Percentiles rank a stretch among this genome's conserved stretches.
Evolutionary conservation across 37 sponge, comb jelly and placozoan species (phyloP).

Genomic region (Corticium candelabrum): DNA sequence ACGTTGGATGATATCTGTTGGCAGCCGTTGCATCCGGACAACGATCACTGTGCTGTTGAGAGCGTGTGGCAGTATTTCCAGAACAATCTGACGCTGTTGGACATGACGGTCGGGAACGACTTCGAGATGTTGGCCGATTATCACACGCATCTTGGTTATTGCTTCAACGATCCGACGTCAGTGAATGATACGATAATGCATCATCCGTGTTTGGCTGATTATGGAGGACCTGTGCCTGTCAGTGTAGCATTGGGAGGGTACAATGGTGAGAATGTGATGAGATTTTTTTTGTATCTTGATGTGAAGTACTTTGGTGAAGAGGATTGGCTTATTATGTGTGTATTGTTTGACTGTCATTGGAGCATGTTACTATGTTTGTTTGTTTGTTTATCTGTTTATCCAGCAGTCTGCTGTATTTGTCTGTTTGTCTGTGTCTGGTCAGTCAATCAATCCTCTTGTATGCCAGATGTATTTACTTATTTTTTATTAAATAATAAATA

Average conservation of each 20-base stretch:
- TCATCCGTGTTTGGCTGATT: slow-evolving; percentile 72
- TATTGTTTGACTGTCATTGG: too few species aligned
- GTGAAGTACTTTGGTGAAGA: too few species aligned
- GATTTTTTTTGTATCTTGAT: too few species aligned
- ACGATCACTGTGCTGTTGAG: slow-evolving; percentile 62
- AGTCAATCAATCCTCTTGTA: too few species aligned
- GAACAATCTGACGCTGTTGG: slow-evolving; percentile 43
- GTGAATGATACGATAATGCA: neutral
- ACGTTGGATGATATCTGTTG: slow-evolving; percentile 80
- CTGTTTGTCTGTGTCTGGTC: neutral
- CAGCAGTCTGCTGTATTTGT: neutral
- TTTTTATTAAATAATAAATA: too few species aligned
- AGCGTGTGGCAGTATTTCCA: slow-evolving; percentile 97
- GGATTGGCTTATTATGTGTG: too few species aligned
- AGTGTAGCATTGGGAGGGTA: slow-evolving; percentile 85
- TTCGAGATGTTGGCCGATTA: neutral
- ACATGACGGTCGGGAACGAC: neutral
- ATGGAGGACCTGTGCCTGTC: slow-evolving; percentile 75
- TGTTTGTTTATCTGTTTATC: neutral
- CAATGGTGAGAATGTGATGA: slow-evolving; percentile 28
- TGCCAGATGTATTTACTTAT: too few species aligned
- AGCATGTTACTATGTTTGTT: too few species aligned
- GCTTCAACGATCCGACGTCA: neutral
- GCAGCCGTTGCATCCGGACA: slow-evolving; percentile 62
- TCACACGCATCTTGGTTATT: neutral